These are phyloP conservation scores for Dissostichus mawsoni DNA, from an alignment of 2,113 vertebrate genomes.

Conservation along the genomic window DNA sequence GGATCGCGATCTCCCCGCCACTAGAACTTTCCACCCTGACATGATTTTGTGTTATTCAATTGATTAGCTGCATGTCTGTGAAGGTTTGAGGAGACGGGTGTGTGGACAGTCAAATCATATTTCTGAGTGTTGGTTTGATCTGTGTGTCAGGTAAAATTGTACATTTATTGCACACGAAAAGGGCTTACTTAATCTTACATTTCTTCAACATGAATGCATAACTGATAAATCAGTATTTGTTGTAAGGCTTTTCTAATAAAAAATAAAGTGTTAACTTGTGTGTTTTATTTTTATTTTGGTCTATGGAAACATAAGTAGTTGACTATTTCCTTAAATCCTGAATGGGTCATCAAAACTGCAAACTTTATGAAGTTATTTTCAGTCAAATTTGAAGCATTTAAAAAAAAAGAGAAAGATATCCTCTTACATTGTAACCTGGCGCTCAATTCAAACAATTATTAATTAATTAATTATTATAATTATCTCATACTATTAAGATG, in stretches of 20 bases:
- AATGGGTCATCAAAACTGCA: neutral
- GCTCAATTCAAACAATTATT: neutral
- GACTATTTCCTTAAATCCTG: neutral
- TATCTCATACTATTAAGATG: no score
- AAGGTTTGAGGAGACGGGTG: slow-evolving; percentile 3
- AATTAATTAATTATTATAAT: no score
- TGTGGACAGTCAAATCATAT: neutral
- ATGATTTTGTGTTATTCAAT: slow-evolving; percentile 27
- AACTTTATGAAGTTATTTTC: neutral
- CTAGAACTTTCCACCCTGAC: slow-evolving; percentile 45
- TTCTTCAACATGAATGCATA: neutral
- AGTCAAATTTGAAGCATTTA: neutral
- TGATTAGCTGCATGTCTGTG: slow-evolving; percentile 9
- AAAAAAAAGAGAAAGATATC: neutral
- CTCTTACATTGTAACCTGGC: neutral
- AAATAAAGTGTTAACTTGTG: neutral
- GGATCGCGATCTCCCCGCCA: slow-evolving; percentile 40
- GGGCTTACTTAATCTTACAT: neutral
- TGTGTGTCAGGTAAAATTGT: neutral
- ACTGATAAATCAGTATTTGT: neutral
- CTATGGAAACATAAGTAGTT: neutral
- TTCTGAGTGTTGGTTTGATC: neutral
- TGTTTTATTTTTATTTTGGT: no score
- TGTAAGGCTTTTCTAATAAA: neutral
- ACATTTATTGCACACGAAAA: neutral